These are phyloP conservation scores for Antheraea assamensis DNA, from an alignment of 2,888 invertebrate species.

Conservation along the genomic window DNA sequence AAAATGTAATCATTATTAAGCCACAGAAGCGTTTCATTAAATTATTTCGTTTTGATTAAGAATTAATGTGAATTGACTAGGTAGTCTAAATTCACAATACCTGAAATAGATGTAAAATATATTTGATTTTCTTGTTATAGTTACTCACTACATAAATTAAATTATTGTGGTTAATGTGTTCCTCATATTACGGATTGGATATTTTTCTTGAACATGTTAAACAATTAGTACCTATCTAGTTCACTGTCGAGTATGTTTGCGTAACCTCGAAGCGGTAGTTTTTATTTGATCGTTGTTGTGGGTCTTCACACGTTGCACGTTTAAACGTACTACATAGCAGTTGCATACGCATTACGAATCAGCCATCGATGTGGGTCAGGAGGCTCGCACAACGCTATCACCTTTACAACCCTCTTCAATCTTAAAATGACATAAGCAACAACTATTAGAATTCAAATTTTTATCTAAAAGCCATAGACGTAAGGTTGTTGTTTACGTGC, in stretches of 20 bases:
- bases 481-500: slow-evolving; percentile 31
- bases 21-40: too few relatives aligned
- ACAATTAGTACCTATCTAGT: neutral
- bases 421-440: slow-evolving; percentile 29
- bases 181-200: too few relatives aligned
- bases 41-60: too few relatives aligned
- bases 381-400: slow-evolving; percentile 51
- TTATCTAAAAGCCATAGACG: neutral
- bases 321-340: slow-evolving; percentile 45
- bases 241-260: neutral
- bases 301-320: slow-evolving; percentile 35
- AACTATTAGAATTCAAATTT: slow-evolving; percentile 23
- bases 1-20: neutral
- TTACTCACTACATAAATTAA: too few relatives aligned
- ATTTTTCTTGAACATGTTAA: too few relatives aligned
- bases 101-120: too few relatives aligned
- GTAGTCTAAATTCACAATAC: too few relatives aligned
- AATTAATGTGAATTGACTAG: too few relatives aligned
- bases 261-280: slow-evolving; percentile 18
- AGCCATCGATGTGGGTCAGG: slow-evolving; percentile 71
- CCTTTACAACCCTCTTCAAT: slow-evolving; percentile 34
- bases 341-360: slow-evolving; percentile 73
- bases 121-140: too few relatives aligned
- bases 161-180: too few relatives aligned
- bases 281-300: neutral